These are phyloP conservation scores for Condylura cristata DNA, from an alignment of 2,113 vertebrate species.

Conservation along the genomic window DNA sequence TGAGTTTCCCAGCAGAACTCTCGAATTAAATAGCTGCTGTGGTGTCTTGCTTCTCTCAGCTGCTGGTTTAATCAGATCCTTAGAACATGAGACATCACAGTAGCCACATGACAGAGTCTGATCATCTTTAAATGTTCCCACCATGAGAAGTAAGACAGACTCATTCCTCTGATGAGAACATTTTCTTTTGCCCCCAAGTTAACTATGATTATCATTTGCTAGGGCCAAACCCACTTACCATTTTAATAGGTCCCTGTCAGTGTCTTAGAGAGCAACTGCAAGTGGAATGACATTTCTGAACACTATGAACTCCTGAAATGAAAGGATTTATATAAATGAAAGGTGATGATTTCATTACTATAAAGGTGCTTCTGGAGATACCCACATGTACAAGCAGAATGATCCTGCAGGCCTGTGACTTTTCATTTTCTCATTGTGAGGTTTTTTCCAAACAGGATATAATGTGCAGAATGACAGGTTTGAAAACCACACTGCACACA, in stretches of 20 bases:
- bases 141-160: slow-evolving; percentile 24
- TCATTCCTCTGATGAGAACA: neutral
- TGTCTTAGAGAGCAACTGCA: neutral
- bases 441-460: neutral
- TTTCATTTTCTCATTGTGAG: neutral
- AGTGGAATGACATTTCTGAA: slow-evolving; percentile 21
- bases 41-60: neutral
- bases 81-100: neutral
- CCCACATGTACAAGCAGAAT: neutral
- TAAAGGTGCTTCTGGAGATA: neutral
- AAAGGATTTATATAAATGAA: slow-evolving; percentile 43
- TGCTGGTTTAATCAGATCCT: neutral
- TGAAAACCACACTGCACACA: neutral
- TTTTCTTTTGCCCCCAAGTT: slow-evolving; percentile 7
- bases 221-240: neutral
- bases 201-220: slow-evolving; percentile 23
- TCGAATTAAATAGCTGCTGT: neutral
- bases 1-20: neutral
- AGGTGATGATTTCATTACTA: neutral
- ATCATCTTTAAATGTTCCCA: neutral
- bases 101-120: neutral
- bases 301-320: neutral
- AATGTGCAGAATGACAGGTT: neutral
- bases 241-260: neutral
- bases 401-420: neutral